Base-by-base conservation (phyloP, 2,888 invertebrate species). In the Agrochola macilenta region DNA sequence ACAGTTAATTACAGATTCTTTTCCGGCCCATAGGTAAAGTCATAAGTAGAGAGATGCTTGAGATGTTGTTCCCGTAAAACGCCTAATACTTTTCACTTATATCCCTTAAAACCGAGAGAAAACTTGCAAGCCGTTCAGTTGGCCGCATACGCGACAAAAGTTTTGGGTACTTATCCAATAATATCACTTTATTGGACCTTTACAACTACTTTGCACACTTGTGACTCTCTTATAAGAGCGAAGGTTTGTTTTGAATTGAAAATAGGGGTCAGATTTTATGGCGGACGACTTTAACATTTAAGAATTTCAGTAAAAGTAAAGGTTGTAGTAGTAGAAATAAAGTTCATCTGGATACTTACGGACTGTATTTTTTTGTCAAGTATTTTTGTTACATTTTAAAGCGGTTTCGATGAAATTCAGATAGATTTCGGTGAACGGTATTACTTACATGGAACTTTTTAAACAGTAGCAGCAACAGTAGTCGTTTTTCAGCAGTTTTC, bases 101-200 rank as follows among this genome's bases (percentile, higher is more conserved):
- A 57, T 78, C 77, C 49, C 12, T 26, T 8, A n/a, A 66, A 74
- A 46, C 52, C 75, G 43, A 64, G 49, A 64, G 71, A 82, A 88
- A 90, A 88, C 81, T 89, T 82, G 83, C 85, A 87, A 89, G 78
- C 39, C 69, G 7, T 81, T 86, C 80, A 79, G 82, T 81, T 74
- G 79, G 69, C 70, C 74, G 52, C 87, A 85, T 84, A 87, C 86
- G 87, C 81, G 80, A 83, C 78, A 69, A 87, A 89, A 91, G 85
- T 91, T 91, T 87, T 69, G 74, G 89, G 89, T 90, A 88, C 90
- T 90, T 87, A 87, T 87, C 87, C 87, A 91, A 91, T 90, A 90
- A 90, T 89, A 90, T 91, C 86, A 83, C 84, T 87, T 86, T 87
- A 88, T 87, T 87, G 76, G 84, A 87, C 88, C 88, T 89, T 85